Conservation (phyloP, 2,797 vertebrate species). For the Rhyacichthys aspro region DNA sequence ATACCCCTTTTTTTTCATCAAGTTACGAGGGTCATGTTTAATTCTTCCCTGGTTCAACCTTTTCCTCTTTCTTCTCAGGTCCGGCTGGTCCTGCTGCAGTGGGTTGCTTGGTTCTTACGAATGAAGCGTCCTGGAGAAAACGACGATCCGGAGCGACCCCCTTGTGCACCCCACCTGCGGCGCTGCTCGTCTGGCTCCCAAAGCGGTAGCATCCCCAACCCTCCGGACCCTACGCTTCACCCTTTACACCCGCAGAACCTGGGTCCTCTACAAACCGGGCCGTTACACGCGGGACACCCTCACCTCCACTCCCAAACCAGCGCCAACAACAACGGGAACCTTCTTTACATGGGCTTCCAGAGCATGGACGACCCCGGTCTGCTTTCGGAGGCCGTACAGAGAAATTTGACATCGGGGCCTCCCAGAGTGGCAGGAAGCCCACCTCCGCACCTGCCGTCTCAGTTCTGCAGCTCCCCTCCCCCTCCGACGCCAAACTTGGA, state of each 20-base stretch:
- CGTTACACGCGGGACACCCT: conserved; percentile 56
- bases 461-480: conserved; percentile 78
- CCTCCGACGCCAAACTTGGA: conserved; percentile 72
- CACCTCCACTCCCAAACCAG: conserved; percentile 74
- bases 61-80: conserved; percentile 56
- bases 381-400: conserved; percentile 68
- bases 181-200: conserved; percentile 84
- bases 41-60: not conserved
- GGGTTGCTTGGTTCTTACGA: conserved; percentile 84
- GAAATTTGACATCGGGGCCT: conserved; percentile 58
- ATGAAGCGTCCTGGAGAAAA: conserved; percentile 84
- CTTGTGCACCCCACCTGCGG: conserved; percentile 79
- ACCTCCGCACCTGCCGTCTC: conserved; percentile 76
- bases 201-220: conserved; percentile 77
- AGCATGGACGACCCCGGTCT: conserved; percentile 79
- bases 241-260: conserved; percentile 79
- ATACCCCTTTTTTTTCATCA: not conserved
- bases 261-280: conserved; percentile 68
- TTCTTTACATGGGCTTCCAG: conserved; percentile 82
- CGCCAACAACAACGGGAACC: conserved; percentile 80
- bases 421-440: conserved; percentile 67
- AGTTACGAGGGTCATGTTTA: not conserved
- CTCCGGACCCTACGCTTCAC: conserved; percentile 65
- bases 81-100: conserved; percentile 81
- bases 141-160: conserved; percentile 75